Percentiles rank a stretch among this genome's conserved stretches.
Conservation (phyloP, 2,888 invertebrate species). For the Yponomeuta malinellus region DNA sequence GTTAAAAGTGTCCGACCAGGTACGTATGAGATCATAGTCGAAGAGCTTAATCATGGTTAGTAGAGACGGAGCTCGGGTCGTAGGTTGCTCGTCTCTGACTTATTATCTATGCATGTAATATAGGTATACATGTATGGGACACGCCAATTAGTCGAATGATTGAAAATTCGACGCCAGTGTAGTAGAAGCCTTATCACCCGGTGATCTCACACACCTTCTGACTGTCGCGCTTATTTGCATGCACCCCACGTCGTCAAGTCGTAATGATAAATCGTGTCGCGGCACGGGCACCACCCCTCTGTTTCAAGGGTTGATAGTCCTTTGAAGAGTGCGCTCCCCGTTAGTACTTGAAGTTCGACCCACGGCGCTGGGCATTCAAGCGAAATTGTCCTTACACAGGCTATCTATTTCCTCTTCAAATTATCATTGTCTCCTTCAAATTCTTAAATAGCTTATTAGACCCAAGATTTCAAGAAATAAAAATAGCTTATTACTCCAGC, state of each 20-base stretch:
- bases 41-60: too few relatives aligned
- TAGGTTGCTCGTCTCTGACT: too few relatives aligned
- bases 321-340: neutral
- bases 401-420: too few relatives aligned
- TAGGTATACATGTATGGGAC: too few relatives aligned
- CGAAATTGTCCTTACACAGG: neutral
- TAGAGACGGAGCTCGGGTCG: too few relatives aligned
- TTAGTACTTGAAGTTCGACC: neutral
- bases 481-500: too few relatives aligned
- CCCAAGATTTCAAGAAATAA: too few relatives aligned
- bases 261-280: conserved; percentile 32
- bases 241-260: conserved; percentile 28
- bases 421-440: too few relatives aligned
- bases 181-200: neutral
- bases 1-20: too few relatives aligned
- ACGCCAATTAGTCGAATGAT: neutral
- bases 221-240: conserved; percentile 30
- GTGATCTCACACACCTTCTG: conserved; percentile 9
- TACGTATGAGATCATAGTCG: too few relatives aligned
- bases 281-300: conserved; percentile 22
- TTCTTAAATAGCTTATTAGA: too few relatives aligned
- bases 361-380: neutral
- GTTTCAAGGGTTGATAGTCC: conserved; percentile 15
- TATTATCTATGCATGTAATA: too few relatives aligned
- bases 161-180: neutral